These are phyloP conservation scores for Hyla sarda DNA, from an alignment of 2,113 vertebrate species.

Conservation along the genomic window DNA sequence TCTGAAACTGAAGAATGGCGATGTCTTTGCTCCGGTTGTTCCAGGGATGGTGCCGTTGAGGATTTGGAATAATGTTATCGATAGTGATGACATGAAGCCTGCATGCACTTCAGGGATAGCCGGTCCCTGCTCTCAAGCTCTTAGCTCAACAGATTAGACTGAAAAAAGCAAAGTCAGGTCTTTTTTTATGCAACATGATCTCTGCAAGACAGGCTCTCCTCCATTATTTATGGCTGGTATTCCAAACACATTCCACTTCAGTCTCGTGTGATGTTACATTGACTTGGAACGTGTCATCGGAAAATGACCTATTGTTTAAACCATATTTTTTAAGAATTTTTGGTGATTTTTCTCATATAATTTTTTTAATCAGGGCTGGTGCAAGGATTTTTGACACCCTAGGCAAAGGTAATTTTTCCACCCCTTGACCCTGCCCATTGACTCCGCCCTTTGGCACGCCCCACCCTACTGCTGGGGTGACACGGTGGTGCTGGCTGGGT, in stretches of 20 bases:
- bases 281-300: no score
- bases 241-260: conserved; percentile 44
- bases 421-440: no score
- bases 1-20: not conserved
- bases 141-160: conserved; percentile 51
- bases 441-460: no score
- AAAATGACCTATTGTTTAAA: no score
- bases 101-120: conserved; percentile 54
- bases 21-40: conserved; percentile 6
- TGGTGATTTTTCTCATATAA: no score
- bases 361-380: no score
- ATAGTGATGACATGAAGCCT: conserved; percentile 47
- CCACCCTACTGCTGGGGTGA: no score
- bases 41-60: conserved; percentile 20
- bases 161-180: conserved; percentile 49
- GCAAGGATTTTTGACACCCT: no score
- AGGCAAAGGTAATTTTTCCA: no score
- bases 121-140: conserved; percentile 43
- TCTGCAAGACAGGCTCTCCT: conserved; percentile 40
- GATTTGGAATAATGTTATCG: conserved; percentile 40
- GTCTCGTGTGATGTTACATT: conserved; percentile 27
- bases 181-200: conserved; percentile 58
- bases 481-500: no score
- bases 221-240: conserved; percentile 49
- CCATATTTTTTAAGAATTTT: no score